Base-by-base conservation (phyloP, 2,888 invertebrate species). In the Sphaeridia pumilis region DNA sequence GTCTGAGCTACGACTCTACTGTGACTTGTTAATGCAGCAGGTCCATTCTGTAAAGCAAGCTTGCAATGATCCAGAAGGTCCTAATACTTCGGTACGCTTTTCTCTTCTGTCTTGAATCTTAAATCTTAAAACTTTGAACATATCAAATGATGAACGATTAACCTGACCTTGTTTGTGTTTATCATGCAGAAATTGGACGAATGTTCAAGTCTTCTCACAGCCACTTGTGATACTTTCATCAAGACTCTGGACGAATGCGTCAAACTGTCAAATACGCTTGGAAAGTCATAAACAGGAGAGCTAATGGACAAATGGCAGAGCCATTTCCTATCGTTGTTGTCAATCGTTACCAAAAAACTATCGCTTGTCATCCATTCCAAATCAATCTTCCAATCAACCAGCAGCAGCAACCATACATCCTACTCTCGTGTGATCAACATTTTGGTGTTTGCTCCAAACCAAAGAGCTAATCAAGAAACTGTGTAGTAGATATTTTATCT, bases 191-290 rank as follows among this genome's bases (percentile, higher is more conserved):
- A 78, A 75, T 75, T 83, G 67, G 77, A 80, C 67, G 84, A 85
- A 70, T 81, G 81, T 3, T 81, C 84, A 10, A 79, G 79, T 67
- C 74, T 85, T 59, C 71, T 87, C 34, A 79, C 80, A 56, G 82
- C 82, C 38, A 87, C 86, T 48, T 87, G 86, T 75, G 86, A 87
- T 72, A 84, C 84, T 28, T 86, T 87, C 70, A 84, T 86, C 60
- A 77, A 80, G 68, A 84, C 85, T 22, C 73, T 87, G 64, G 86
- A 87, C 71, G 85, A 85, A 63, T 84, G 84, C 65, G 82, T 86
- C 79, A 78, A 77, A 68, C 68, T 64, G 22, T 58, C 61, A 21
- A 60, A 59, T 52, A 55, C 65, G 31, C 52, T 46, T 14, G 46
- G 36, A 14, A 56, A 38, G 41, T 27, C 57, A 12, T 61, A 59